Evolutionary conservation across 1,140 invertebrate genomes (phyloP).

Genomic region (Trichogramma pretiosum): DNA sequence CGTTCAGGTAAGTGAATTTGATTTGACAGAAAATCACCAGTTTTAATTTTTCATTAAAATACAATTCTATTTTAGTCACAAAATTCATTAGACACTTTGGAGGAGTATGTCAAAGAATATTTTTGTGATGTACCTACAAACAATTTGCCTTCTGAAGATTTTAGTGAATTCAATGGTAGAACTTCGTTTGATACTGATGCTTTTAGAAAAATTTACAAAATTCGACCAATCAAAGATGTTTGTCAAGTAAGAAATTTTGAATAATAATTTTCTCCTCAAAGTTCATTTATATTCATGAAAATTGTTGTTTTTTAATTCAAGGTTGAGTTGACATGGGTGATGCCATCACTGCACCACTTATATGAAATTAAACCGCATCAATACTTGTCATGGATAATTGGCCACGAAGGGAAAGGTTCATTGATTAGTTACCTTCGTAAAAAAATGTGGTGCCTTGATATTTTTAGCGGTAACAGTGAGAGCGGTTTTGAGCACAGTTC

Average conservation of each 20-base stretch:
- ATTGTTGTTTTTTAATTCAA: conserved; percentile 30
- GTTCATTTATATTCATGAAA: neutral
- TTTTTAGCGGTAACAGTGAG: conserved; percentile 65
- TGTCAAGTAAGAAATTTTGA: conserved; percentile 45
- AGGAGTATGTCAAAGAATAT: conserved; percentile 55
- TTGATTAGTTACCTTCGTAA: conserved; percentile 73
- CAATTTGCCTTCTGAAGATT: conserved; percentile 51
- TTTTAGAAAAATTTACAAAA: conserved; percentile 68
- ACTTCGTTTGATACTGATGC: conserved; percentile 53
- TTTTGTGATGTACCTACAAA: conserved; percentile 61
- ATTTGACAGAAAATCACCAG: too few species aligned
- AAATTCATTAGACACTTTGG: conserved; percentile 65
- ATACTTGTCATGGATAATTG: conserved; percentile 74
- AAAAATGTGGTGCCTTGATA: conserved; percentile 76
- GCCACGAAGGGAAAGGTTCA: conserved; percentile 82
- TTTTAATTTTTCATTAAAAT: neutral
- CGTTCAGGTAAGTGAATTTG: conserved; percentile 53
- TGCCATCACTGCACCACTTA: conserved; percentile 63
- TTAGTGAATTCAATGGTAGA: conserved; percentile 41
- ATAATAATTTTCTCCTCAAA: neutral
- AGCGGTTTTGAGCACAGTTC: conserved; percentile 68
- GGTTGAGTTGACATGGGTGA: conserved; percentile 70
- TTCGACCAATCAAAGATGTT: conserved; percentile 69
- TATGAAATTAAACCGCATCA: conserved; percentile 71
- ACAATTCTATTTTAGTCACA: too few species aligned